Percentiles rank a stretch among this genome's conserved stretches.
These are phyloP conservation scores for Reinhardtius hippoglossoides DNA, from an alignment of 2,113 vertebrate species.

Conservation along the genomic window DNA sequence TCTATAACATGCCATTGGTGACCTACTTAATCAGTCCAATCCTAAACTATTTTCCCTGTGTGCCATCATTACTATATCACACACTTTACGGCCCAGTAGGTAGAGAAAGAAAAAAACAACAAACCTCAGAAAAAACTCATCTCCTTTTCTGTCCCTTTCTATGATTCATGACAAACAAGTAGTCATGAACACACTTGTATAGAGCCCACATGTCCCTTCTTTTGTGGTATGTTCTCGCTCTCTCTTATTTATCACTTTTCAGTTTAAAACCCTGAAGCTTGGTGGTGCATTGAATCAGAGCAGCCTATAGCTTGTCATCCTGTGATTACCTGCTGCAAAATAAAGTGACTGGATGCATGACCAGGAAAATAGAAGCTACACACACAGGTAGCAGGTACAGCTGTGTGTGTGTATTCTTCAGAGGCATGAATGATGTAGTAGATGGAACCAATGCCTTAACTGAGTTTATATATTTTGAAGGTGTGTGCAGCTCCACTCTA, in stretches of 20 bases:
- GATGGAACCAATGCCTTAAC: too few relatives aligned
- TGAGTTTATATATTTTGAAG: too few relatives aligned
- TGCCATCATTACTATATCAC: slow-evolving; percentile 16
- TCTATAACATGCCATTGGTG: not conserved
- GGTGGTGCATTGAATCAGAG: slow-evolving; percentile 68
- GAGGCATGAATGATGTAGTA: too few relatives aligned
- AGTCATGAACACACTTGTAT: not conserved
- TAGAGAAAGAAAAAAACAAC: not conserved
- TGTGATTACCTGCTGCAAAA: slow-evolving; percentile 65
- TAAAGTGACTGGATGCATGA: slow-evolving; percentile 58
- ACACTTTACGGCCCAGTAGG: slow-evolving; percentile 7
- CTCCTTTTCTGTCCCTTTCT: too few relatives aligned
- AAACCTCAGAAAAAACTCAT: slow-evolving; percentile 38
- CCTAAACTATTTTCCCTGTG: not conserved
- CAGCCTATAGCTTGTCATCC: slow-evolving; percentile 58
- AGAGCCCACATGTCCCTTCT: slow-evolving; percentile 7
- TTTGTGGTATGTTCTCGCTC: slow-evolving; percentile 22
- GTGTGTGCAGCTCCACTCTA: too few relatives aligned
- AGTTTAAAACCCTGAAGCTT: slow-evolving; percentile 43
- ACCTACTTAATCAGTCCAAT: not conserved
- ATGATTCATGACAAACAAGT: slow-evolving; percentile 66
- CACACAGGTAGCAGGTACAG: not conserved
- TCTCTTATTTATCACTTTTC: slow-evolving; percentile 71
- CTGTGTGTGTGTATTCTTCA: not conserved
- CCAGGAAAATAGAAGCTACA: slow-evolving; percentile 34